Evolutionary conservation across 2,797 vertebrate species (phyloP).

Genomic region (Dermochelys coriacea): DNA sequence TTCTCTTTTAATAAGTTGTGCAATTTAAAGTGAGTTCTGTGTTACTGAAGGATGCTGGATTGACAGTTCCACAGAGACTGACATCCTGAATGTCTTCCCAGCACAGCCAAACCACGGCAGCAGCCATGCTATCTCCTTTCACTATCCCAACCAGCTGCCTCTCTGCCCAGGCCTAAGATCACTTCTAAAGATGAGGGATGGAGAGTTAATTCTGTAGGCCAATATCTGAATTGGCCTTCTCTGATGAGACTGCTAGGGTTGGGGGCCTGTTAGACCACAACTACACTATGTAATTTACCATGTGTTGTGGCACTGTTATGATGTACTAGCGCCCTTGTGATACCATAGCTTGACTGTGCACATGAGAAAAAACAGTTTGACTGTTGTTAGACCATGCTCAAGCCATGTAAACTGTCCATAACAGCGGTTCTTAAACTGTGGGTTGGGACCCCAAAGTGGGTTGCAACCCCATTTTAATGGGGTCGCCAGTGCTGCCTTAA

Average conservation of each 20-base stretch:
- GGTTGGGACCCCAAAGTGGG: too few relatives aligned
- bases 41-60: neutral
- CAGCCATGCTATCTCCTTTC: neutral
- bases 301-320: neutral
- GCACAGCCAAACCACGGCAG: neutral
- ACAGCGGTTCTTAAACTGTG: too few relatives aligned
- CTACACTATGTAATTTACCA: neutral
- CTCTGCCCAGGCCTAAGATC: neutral
- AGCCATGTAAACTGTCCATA: neutral
- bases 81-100: neutral
- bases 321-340: neutral
- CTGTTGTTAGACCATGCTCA: neutral
- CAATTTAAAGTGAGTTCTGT: neutral
- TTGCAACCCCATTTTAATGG: too few relatives aligned
- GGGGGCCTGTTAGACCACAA: neutral
- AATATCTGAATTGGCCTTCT: neutral
- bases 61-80: conserved; percentile 12
- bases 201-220: neutral
- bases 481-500: too few relatives aligned
- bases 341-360: neutral
- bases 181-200: neutral
- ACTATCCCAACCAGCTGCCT: neutral
- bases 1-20: neutral
- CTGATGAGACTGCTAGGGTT: neutral
- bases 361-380: neutral